Evolutionary conservation across 2,113 vertebrate genomes (phyloP).

Genomic region (Lonchura striata): DNA sequence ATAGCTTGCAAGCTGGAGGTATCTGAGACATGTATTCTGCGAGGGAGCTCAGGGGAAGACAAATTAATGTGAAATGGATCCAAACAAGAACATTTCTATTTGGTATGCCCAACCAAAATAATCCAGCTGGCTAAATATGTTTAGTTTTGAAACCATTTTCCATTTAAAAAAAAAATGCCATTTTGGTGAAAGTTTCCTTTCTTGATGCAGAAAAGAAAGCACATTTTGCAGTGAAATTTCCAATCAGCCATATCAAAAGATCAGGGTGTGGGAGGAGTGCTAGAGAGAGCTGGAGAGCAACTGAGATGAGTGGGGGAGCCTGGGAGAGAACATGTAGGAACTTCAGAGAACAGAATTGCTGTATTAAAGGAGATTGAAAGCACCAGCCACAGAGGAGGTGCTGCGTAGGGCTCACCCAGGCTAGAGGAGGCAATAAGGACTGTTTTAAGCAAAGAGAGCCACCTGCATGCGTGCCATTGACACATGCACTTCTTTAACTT

Average conservation of each 20-base stretch:
- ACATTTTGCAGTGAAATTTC: constrained; percentile 26
- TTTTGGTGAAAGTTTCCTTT: constrained; percentile 9
- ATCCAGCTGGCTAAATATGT: constrained; percentile 2
- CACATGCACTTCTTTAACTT: not conserved
- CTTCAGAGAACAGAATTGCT: not conserved
- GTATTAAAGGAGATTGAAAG: not conserved
- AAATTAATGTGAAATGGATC: not conserved
- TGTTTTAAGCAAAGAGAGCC: not conserved
- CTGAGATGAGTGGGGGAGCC: constrained; percentile 28
- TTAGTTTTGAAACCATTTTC: not conserved
- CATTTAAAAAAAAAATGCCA: not conserved
- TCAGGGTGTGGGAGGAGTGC: constrained; percentile 37
- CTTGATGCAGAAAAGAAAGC: not conserved
- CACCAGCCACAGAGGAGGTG: not conserved
- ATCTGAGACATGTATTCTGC: not conserved
- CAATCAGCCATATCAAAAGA: constrained; percentile 19
- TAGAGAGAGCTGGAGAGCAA: not conserved
- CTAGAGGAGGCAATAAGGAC: not conserved
- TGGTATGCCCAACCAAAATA: not conserved
- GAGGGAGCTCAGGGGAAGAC: not conserved
- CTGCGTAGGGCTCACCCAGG: not conserved
- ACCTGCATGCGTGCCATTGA: not conserved
- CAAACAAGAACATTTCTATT: not conserved
- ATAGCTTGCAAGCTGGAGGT: not conserved
- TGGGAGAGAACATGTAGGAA: not conserved